phyloP scores from a whole-genome alignment of 2,797 vertebrate species.

The Sorex maritimensis region DNA sequence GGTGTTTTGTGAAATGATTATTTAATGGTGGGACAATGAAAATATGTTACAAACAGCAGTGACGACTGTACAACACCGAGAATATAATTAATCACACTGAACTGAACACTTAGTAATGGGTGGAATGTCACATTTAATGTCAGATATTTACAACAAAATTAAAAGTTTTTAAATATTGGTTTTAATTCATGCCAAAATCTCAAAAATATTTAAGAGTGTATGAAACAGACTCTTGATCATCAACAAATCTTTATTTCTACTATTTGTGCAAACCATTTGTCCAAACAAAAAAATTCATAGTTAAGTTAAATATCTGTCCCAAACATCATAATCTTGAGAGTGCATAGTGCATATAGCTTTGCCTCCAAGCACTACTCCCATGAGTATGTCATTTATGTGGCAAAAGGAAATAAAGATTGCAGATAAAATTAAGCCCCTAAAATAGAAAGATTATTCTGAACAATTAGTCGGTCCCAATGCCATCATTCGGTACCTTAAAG shows the following conservation, averaged over 20 bases:
- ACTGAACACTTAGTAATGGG: background rate
- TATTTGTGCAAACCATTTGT: background rate
- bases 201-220: conserved; percentile 42
- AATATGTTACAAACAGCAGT: background rate
- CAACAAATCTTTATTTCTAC: conserved; percentile 17
- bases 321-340: background rate
- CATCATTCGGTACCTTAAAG: background rate
- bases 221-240: background rate
- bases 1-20: background rate
- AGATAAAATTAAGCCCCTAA: conserved; percentile 37
- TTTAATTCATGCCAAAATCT: conserved; percentile 38
- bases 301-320: background rate
- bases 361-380: background rate
- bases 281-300: background rate
- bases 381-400: background rate
- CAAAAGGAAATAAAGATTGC: conserved; percentile 30
- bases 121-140: background rate
- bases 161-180: background rate
- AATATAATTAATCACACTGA: background rate
- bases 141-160: conserved; percentile 10
- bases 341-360: background rate
- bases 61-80: background rate
- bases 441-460: background rate
- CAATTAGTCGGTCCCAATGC: background rate
- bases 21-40: background rate